Evolutionary conservation across 1,140 invertebrate species (phyloP).

Genomic region (Tenebrio molitor): DNA sequence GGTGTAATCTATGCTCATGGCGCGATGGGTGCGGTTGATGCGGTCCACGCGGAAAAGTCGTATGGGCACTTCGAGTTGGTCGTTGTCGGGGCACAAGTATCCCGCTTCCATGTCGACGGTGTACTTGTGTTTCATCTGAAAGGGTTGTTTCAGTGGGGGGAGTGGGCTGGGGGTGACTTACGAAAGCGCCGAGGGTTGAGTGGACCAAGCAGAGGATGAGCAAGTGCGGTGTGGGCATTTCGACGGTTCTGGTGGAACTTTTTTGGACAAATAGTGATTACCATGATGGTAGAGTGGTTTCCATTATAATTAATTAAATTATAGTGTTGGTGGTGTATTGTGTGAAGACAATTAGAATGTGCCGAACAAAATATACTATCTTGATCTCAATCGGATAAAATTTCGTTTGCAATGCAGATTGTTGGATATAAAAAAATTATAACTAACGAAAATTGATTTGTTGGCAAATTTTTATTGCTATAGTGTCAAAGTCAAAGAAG

Average conservation of each 20-base stretch:
- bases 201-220: background rate
- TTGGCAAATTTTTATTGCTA: too few relatives aligned
- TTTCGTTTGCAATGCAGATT: too few relatives aligned
- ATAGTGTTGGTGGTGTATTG: too few relatives aligned
- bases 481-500: too few relatives aligned
- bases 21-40: conserved; percentile 10
- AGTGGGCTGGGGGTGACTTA: too few relatives aligned
- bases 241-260: background rate
- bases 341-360: too few relatives aligned
- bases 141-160: background rate
- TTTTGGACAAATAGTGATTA: background rate
- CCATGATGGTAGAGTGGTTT: too few relatives aligned
- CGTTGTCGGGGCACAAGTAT: conserved; percentile 12
- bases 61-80: conserved; percentile 5
- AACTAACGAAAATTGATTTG: too few relatives aligned
- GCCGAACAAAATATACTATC: too few relatives aligned
- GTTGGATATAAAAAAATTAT: too few relatives aligned
- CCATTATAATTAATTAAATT: too few relatives aligned
- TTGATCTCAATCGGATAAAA: too few relatives aligned
- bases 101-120: conserved; percentile 7
- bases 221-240: background rate
- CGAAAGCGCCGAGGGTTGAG: background rate
- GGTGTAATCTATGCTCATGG: background rate
- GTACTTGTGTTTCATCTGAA: background rate
- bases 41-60: background rate